Conservation (phyloP, 2,797 vertebrate genomes). For the Echeneis naucrates region DNA sequence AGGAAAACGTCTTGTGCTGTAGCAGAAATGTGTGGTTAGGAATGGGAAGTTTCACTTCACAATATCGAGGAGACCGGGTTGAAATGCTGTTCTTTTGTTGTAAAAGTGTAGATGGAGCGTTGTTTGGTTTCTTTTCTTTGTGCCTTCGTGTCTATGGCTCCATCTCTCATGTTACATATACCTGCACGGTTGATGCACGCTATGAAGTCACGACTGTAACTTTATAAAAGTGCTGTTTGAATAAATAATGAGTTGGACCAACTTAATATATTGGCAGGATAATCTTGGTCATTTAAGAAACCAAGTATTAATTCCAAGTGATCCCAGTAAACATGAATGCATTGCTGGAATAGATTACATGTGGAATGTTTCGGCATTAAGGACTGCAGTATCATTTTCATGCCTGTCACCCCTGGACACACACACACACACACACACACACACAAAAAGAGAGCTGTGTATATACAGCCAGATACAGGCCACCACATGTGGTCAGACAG, state of each 20-base stretch:
- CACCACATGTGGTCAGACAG: conserved; percentile 55
- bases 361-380: not conserved
- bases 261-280: conserved; percentile 2
- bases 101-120: not conserved
- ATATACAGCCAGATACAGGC: conserved; percentile 26
- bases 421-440: conserved; percentile 17
- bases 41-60: conserved; percentile 34
- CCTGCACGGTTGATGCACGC: conserved; percentile 15
- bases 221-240: not conserved
- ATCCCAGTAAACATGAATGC: conserved; percentile 31
- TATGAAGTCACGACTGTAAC: conserved; percentile 10
- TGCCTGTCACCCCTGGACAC: conserved; percentile 14
- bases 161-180: not conserved
- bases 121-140: not conserved
- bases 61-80: not conserved
- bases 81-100: conserved; percentile 1
- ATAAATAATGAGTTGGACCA: conserved; percentile 49
- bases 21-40: conserved; percentile 29
- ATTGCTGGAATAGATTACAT: conserved; percentile 21
- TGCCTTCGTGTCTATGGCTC: not conserved
- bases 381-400: conserved; percentile 19
- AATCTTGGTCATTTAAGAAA: conserved; percentile 36
- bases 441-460: conserved; percentile 23
- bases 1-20: conserved; percentile 23
- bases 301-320: conserved; percentile 21